Evolutionary conservation across 1,140 invertebrate species (phyloP), one percentile per base, ranked within the genome.

Genomic region (Gryon sp.): DNA sequence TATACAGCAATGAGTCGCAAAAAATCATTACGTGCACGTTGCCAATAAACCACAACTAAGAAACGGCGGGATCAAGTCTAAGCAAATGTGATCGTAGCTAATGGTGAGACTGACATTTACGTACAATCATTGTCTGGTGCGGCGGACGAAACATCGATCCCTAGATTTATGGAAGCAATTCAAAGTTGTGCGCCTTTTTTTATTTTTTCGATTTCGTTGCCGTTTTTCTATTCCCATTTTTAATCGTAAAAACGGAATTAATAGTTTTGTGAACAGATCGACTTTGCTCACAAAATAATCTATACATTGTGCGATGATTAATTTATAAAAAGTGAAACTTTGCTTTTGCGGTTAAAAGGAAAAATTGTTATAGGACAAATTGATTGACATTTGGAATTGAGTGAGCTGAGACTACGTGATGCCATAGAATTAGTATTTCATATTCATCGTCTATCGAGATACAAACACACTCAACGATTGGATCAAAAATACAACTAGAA

Each of bases 81-180:
- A 70, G 83, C 79, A 82, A 83, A 82, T 84, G 84, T 86, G 86
- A 87, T 87, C 83, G 76, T 79, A 63, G 82, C 78, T 86, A 87
- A 88, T 86, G 83, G 86, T 84, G 81, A 82, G 86, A 86, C 85
- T 86, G 86, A 88, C 87, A 87, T 88, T 88, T 87, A 74, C 63
- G 63, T 60, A 80, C 80, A 83, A 79, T 88, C 79, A 87, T 87
- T 88, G 84, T 87, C 76, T 84, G 76, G 20, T 30, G 32, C 36
- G 30, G 65, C 60, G 65, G 50, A 80, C 72, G 75, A 75, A 78
- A 80, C 79, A 65, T 68, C 77, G 62, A 80, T 78, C 50, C 70
- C 53, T 68, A 79, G 78, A 74, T 80, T 82, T 83, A 83, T 83
- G 76, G 77, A 81, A 80, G 74, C 68, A 80, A 57, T 69, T 69